Conservation (phyloP, 2,888 invertebrate genomes). For the Eulithis prunata region DNA sequence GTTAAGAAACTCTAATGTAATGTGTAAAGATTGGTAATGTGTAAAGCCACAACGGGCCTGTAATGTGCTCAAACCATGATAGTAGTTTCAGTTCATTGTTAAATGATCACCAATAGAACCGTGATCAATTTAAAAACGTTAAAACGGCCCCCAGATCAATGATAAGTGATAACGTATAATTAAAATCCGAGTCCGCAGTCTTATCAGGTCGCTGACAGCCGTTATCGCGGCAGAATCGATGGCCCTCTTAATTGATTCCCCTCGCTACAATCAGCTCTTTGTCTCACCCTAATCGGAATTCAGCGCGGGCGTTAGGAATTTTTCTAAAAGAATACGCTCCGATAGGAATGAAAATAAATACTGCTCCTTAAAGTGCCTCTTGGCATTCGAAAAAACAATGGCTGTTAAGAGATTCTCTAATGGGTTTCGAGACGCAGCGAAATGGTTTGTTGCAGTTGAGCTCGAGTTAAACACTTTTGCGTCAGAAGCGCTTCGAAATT, state of each 20-base stretch:
- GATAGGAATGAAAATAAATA: conserved; percentile 62
- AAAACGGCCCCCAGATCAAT: conserved; percentile 5
- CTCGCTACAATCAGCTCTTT: conserved; percentile 71
- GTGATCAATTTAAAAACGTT: conserved; percentile 1
- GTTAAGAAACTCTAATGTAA: too few relatives aligned
- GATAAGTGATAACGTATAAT: conserved; percentile 48
- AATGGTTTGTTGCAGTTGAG: conserved; percentile 23
- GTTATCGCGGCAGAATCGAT: conserved; percentile 78
- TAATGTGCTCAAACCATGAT: too few relatives aligned
- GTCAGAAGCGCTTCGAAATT: not conserved
- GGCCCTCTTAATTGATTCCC: conserved; percentile 81
- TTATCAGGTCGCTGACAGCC: conserved; percentile 69
- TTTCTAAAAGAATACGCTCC: conserved; percentile 63
- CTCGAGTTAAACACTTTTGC: not conserved
- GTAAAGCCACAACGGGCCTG: too few relatives aligned
- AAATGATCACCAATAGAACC: not conserved
- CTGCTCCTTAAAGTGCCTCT: conserved; percentile 59
- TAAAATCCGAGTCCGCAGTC: conserved; percentile 56
- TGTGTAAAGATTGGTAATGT: too few relatives aligned
- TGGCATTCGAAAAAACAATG: conserved; percentile 55
- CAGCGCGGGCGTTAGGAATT: conserved; percentile 61
- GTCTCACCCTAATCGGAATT: conserved; percentile 78
- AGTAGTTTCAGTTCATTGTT: too few relatives aligned
- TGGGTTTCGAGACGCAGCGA: conserved; percentile 39
- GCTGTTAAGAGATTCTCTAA: conserved; percentile 51